Conservation (phyloP, 2,888 invertebrate species). For the Taenaris catops region DNA sequence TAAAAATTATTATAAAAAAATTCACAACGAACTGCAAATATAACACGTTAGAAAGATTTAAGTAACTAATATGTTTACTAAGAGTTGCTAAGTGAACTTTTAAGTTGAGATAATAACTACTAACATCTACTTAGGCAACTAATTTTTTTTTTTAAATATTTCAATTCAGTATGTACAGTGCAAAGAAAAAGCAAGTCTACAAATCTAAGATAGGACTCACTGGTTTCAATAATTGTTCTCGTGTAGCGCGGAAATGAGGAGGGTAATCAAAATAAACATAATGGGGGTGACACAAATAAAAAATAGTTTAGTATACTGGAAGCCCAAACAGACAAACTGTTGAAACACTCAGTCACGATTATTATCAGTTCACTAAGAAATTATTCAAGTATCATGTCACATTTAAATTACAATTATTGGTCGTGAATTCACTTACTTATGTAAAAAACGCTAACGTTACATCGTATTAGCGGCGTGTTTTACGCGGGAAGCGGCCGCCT, state of each 20-base stretch:
- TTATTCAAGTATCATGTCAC: conserved; percentile 59
- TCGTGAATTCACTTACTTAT: conserved; percentile 70
- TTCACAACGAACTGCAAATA: background rate
- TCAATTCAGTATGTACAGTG: conserved; percentile 58
- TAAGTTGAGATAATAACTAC: conserved; percentile 58
- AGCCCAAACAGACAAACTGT: conserved; percentile 75
- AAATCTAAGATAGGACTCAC: conserved; percentile 48
- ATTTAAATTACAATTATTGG: conserved; percentile 76
- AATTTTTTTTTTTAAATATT: conserved; percentile 41
- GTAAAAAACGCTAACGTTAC: conserved; percentile 58
- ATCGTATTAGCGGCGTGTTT: conserved; percentile 43
- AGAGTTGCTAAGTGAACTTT: conserved; percentile 16
- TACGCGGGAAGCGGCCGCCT: conserved; percentile 41
- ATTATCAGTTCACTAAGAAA: conserved; percentile 73
- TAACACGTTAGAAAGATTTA: conserved; percentile 1
- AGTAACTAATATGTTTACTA: conserved; percentile 7
- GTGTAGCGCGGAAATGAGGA: too few relatives aligned
- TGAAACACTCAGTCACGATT: conserved; percentile 71
- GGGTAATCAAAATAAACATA: conserved; percentile 27
- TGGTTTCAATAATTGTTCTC: too few relatives aligned
- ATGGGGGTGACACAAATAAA: conserved; percentile 48
- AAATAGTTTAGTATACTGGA: conserved; percentile 65
- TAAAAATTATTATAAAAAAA: too few relatives aligned
- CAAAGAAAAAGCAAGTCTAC: conserved; percentile 43
- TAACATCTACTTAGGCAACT: conserved; percentile 53